Evolutionary conservation across 2,113 vertebrate genomes (phyloP).

Genomic region (Muscicapa adusta): DNA sequence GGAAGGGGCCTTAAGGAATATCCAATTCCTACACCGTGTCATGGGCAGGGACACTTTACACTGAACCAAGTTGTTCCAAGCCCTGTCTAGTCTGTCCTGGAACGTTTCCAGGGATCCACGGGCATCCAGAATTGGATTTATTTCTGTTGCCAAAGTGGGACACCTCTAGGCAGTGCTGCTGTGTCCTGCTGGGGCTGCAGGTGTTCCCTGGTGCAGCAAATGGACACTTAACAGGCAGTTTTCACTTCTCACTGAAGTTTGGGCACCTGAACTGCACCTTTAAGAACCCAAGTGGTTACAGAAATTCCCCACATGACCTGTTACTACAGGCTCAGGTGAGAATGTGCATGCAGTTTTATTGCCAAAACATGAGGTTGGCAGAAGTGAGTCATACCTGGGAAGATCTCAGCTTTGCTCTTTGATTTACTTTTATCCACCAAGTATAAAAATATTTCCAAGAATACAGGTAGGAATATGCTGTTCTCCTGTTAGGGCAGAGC

Average conservation of each 20-base stretch:
- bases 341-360: background rate
- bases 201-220: background rate
- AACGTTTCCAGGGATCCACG: background rate
- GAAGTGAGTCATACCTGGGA: conserved; percentile 41
- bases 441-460: conserved; percentile 44
- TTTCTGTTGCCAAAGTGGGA: background rate
- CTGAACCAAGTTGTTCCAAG: background rate
- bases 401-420: conserved; percentile 37
- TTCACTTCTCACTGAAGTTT: background rate
- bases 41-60: background rate
- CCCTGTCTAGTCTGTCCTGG: background rate
- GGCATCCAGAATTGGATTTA: background rate
- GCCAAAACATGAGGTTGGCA: conserved; percentile 47
- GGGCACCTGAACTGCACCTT: background rate
- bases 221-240: background rate
- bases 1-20: background rate
- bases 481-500: conserved; percentile 55
- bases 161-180: background rate
- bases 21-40: background rate
- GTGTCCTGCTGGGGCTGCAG: fast-evolving
- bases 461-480: conserved; percentile 10
- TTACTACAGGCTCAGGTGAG: conserved; percentile 49
- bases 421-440: conserved; percentile 41
- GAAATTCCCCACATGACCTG: background rate
- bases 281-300: background rate